phyloP scores from a whole-genome alignment of 2,113 vertebrate species.

The Synodontis membranacea region DNA sequence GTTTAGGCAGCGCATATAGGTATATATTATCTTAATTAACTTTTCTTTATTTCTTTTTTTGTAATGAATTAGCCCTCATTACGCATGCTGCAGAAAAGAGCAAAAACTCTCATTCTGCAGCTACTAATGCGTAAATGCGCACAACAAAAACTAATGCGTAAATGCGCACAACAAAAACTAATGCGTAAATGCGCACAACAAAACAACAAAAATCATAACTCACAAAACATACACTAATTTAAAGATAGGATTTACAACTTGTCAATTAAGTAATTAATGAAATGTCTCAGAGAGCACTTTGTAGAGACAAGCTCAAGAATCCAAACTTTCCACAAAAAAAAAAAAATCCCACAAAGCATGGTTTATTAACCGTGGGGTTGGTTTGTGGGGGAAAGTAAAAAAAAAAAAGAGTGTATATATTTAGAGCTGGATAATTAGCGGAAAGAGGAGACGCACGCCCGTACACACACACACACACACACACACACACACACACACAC shows the following conservation, averaged over 20 bases:
- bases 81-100: not conserved
- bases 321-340: not conserved
- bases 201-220: too few species aligned
- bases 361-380: not conserved
- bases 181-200: not conserved
- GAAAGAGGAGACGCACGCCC: not conserved
- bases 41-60: not conserved
- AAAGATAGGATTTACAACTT: not conserved
- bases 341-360: not conserved
- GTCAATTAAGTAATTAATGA: not conserved
- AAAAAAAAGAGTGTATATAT: not conserved
- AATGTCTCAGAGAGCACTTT: not conserved
- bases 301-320: not conserved
- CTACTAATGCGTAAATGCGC: too few species aligned
- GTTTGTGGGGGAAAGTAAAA: not conserved
- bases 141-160: too few species aligned
- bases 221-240: too few species aligned
- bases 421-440: constrained; percentile 24
- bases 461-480: not conserved
- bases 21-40: not conserved
- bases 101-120: too few species aligned
- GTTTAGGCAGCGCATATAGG: not conserved
- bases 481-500: not conserved
- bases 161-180: too few species aligned
- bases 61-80: not conserved